phyloP scores from a whole-genome alignment of 1,140 invertebrate species.

The Orchestia grillus region DNA sequence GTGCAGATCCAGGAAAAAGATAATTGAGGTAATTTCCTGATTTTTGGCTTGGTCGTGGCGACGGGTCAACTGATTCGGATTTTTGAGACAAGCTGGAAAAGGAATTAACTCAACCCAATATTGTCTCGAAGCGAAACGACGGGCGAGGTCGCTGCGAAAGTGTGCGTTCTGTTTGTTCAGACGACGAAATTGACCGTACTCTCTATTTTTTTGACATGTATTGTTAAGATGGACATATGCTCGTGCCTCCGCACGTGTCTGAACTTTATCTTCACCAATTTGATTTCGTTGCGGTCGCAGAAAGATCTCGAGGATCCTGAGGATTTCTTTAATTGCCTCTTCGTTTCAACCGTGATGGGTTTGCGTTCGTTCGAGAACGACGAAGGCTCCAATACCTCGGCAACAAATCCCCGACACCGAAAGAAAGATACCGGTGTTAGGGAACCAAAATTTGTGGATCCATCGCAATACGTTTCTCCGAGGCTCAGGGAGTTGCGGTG shows the following conservation, averaged over 20 bases:
- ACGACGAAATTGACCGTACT: background rate
- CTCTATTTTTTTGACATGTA: background rate
- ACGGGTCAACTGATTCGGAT: background rate
- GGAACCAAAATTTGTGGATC: background rate
- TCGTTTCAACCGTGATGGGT: background rate
- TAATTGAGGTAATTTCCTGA: too few species aligned
- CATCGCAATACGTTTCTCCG: background rate
- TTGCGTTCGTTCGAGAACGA: background rate
- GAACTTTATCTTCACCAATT: background rate
- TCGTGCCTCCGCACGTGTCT: background rate
- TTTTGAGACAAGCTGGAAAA: background rate
- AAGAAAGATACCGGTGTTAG: background rate
- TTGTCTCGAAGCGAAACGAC: background rate
- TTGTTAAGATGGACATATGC: background rate
- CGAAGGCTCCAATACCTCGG: background rate
- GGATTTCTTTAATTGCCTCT: background rate
- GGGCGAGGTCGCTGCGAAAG: background rate
- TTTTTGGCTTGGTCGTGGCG: too few species aligned
- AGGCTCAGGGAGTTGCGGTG: background rate
- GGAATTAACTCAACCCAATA: background rate
- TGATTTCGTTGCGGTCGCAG: background rate
- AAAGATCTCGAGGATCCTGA: background rate
- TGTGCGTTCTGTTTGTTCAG: background rate
- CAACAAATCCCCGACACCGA: background rate
- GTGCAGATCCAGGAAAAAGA: too few species aligned